Evolutionary conservation across 1,140 invertebrate genomes (phyloP).

Genomic region (Penaeus vannamei): DNA sequence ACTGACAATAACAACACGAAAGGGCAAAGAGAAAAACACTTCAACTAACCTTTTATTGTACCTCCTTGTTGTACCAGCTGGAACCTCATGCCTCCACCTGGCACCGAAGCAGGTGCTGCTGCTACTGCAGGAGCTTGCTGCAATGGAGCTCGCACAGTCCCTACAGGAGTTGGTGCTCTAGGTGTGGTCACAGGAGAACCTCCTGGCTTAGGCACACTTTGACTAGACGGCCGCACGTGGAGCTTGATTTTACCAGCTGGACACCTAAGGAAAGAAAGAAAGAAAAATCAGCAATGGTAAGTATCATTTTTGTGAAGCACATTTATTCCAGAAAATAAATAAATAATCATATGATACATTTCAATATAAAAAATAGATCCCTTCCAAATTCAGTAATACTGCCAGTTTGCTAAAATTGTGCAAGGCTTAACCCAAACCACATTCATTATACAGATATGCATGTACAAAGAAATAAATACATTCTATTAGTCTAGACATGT

Average conservation of each 20-base stretch:
- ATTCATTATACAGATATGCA: too few relatives aligned
- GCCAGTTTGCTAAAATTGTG: too few relatives aligned
- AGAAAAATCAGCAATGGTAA: too few relatives aligned
- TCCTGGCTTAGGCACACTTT: conserved; percentile 60
- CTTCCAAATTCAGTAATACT: too few relatives aligned
- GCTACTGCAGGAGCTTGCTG: conserved; percentile 68
- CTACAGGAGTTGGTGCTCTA: conserved; percentile 54
- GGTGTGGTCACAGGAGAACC: conserved; percentile 43
- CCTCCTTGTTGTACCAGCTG: conserved; percentile 67
- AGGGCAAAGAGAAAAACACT: too few relatives aligned
- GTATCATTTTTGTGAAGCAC: too few relatives aligned
- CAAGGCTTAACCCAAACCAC: too few relatives aligned
- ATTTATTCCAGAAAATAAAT: background rate
- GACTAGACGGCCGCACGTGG: conserved; percentile 72
- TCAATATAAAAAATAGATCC: too few relatives aligned
- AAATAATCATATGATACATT: background rate
- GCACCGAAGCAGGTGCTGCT: conserved; percentile 66
- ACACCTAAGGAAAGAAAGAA: conserved; percentile 70
- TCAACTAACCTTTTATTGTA: conserved; percentile 59
- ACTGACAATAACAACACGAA: too few relatives aligned
- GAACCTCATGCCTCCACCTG: conserved; percentile 52
- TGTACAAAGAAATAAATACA: too few relatives aligned
- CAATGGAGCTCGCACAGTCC: conserved; percentile 47
- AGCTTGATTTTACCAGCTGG: conserved; percentile 79
- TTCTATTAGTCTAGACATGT: too few relatives aligned